Conservation (phyloP, 1,140 invertebrate genomes). For the Augochlora pura region DNA sequence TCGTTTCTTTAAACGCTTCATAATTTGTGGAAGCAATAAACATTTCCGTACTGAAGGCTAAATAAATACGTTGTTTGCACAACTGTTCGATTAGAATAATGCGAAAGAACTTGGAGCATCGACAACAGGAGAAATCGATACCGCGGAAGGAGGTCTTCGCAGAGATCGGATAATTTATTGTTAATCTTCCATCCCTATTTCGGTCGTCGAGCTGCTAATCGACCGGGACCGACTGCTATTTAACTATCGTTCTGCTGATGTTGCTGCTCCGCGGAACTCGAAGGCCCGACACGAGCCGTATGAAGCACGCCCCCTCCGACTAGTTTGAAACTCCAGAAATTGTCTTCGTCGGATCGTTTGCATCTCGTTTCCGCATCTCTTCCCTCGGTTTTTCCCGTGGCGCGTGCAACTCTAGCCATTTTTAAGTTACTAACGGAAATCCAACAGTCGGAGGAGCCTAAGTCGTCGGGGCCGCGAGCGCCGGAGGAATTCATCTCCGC, state of each 20-base stretch:
- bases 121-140: too few relatives aligned
- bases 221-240: background rate
- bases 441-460: background rate
- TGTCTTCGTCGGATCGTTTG: slow-evolving; percentile 23
- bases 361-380: slow-evolving; percentile 30
- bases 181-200: too few relatives aligned
- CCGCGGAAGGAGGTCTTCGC: too few relatives aligned
- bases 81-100: too few relatives aligned
- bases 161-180: too few relatives aligned
- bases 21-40: too few relatives aligned
- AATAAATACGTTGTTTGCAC: too few relatives aligned
- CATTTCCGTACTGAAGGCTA: too few relatives aligned
- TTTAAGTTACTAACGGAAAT: background rate
- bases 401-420: slow-evolving; percentile 2
- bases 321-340: slow-evolving; percentile 34
- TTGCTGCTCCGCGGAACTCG: slow-evolving; percentile 7
- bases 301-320: slow-evolving; percentile 6
- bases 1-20: too few relatives aligned
- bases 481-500: background rate
- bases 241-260: slow-evolving; percentile 34
- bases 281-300: slow-evolving; percentile 8
- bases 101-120: too few relatives aligned
- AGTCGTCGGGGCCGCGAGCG: too few relatives aligned
- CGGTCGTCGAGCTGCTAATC: too few relatives aligned
- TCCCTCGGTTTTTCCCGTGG: background rate